Conservation (phyloP, 2,113 vertebrate genomes). For the Callorhinus ursinus region DNA sequence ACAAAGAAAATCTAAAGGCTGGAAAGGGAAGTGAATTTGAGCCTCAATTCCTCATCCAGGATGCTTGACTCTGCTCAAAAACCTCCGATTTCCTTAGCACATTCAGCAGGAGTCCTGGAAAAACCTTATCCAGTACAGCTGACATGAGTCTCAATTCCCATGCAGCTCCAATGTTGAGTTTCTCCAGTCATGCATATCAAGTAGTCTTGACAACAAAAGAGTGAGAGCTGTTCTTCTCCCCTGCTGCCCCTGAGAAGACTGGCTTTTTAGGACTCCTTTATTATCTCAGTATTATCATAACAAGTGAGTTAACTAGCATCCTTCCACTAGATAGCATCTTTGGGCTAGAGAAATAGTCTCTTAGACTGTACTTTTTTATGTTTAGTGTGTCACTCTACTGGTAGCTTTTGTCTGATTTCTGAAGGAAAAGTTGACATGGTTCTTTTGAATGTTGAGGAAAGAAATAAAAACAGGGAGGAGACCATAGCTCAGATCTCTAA, state of each 20-base stretch:
- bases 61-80: background rate
- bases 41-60: background rate
- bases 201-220: conserved; percentile 11
- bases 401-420: background rate
- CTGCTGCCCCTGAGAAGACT: background rate
- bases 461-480: background rate
- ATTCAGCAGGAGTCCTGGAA: background rate
- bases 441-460: background rate
- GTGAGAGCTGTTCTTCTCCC: background rate
- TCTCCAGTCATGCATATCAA: background rate
- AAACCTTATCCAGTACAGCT: background rate
- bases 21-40: background rate
- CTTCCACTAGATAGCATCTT: background rate
- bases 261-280: conserved; percentile 52
- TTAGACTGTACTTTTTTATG: background rate
- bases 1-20: background rate
- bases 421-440: background rate
- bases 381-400: background rate
- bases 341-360: background rate
- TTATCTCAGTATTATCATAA: conserved; percentile 60
- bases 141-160: background rate
- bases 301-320: conserved; percentile 42
- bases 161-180: conserved; percentile 19
- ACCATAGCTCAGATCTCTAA: background rate
- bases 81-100: background rate